A percentile compares a stretch with the other conserved stretches of the same genome.
Conservation (phyloP, 2,797 vertebrate genomes). For the Neoniphon sammara region DNA sequence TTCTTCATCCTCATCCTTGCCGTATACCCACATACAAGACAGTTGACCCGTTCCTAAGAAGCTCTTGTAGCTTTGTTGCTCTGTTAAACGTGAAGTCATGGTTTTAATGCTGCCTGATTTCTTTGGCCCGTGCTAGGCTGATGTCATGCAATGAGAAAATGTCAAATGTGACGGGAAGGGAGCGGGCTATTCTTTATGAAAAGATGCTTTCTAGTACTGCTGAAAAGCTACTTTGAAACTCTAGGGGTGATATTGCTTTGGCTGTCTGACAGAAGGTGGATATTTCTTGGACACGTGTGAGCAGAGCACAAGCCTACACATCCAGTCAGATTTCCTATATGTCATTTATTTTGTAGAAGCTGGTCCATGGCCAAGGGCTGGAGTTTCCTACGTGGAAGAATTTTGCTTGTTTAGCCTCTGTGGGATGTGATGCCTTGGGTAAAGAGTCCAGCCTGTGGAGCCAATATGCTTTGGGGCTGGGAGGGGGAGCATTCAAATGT, state of each 20-base stretch:
- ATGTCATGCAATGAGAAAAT: slow-evolving; percentile 54
- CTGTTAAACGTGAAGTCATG: slow-evolving; percentile 64
- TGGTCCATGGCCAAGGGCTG: slow-evolving; percentile 9
- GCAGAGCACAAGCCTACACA: slow-evolving; percentile 15
- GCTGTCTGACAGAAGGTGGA: slow-evolving; percentile 3
- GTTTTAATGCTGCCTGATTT: slow-evolving; percentile 56
- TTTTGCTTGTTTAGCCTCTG: slow-evolving; percentile 25
- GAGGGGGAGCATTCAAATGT: slow-evolving; percentile 39
- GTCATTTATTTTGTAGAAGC: slow-evolving; percentile 31
- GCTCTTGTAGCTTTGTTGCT: slow-evolving; percentile 38
- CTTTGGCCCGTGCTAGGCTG: slow-evolving; percentile 45
- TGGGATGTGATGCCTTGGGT: slow-evolving; percentile 39
- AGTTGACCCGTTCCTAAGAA: slow-evolving; percentile 40
- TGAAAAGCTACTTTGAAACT: slow-evolving; percentile 31
- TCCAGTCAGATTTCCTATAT: slow-evolving; percentile 29
- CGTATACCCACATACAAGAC: slow-evolving; percentile 42
- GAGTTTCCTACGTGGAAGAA: background rate
- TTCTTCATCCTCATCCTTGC: slow-evolving; percentile 37
- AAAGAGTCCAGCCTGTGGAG: slow-evolving; percentile 15
- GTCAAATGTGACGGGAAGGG: slow-evolving; percentile 37
- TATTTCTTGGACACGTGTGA: background rate
- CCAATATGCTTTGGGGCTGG: slow-evolving; percentile 28
- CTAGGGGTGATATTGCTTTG: slow-evolving; percentile 12
- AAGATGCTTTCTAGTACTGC: slow-evolving; percentile 14
- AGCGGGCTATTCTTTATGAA: slow-evolving; percentile 14